Conservation (phyloP, 37 sponge, comb jelly and placozoan species). For the Chondrosia reniformis region DNA sequence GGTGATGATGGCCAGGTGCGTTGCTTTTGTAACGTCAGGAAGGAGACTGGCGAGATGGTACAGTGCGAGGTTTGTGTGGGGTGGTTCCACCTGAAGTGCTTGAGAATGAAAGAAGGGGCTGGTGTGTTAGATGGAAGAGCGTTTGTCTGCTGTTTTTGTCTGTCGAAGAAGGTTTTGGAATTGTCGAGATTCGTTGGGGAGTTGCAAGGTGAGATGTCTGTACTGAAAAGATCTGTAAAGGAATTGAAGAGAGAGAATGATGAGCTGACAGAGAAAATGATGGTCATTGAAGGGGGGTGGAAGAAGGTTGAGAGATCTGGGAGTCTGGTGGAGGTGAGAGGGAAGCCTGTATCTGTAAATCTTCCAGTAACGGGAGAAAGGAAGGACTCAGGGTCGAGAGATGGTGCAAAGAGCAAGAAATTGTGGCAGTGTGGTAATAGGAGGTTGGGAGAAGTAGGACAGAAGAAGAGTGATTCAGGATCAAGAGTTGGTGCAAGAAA, state of each 20-base stretch:
- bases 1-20: too few relatives aligned
- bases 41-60: background rate
- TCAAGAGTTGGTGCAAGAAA: background rate
- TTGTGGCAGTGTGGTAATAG: background rate
- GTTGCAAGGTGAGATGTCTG: background rate
- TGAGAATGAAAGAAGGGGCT: background rate
- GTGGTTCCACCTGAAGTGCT: background rate
- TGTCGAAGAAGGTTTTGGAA: background rate
- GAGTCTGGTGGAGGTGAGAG: background rate
- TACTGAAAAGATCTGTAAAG: background rate
- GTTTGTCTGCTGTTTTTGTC: constrained; percentile 9
- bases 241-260: background rate
- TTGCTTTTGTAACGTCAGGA: background rate
- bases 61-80: background rate
- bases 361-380: background rate
- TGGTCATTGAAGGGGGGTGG: too few relatives aligned
- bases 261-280: too few relatives aligned
- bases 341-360: background rate
- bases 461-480: background rate
- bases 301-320: background rate
- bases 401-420: background rate
- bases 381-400: background rate
- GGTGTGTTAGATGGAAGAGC: background rate
- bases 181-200: background rate
- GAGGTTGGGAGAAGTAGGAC: background rate